Evolutionary conservation across 2,113 vertebrate species (phyloP).

Genomic region (Pseudopodoces humilis): DNA sequence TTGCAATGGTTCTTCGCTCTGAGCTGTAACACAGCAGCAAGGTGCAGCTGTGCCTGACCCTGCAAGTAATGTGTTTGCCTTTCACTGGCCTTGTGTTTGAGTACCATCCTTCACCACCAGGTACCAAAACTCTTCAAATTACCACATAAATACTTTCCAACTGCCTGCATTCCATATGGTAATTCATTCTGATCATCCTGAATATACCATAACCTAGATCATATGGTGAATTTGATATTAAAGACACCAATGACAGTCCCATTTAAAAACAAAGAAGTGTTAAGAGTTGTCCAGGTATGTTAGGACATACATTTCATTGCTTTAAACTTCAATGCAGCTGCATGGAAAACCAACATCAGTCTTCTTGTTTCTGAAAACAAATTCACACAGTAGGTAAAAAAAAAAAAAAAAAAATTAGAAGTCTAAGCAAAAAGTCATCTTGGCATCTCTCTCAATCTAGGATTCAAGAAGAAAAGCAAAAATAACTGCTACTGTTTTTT

Average conservation of each 20-base stretch:
- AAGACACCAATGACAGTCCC: not conserved
- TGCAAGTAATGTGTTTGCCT: not conserved
- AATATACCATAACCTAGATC: not conserved
- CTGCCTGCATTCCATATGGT: not conserved
- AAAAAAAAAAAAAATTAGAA: not conserved
- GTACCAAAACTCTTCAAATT: not conserved
- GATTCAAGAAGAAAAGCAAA: not conserved
- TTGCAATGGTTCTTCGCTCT: accelerated
- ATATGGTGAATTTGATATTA: not conserved
- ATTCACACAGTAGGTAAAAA: not conserved
- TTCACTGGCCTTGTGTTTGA: not conserved
- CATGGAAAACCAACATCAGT: not conserved
- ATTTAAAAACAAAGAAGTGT: not conserved
- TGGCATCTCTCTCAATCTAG: not conserved
- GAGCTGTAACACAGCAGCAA: not conserved
- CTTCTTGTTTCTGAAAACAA: not conserved
- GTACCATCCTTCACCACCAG: not conserved
- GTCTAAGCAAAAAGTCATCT: not conserved
- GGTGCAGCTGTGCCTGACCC: not conserved
- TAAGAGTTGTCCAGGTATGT: not conserved
- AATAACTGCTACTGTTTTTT: not conserved
- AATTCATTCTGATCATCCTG: not conserved
- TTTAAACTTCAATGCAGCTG: not conserved
- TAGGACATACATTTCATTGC: not conserved
- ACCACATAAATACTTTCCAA: not conserved